phyloP scores from a whole-genome alignment of 2,888 invertebrate species.

The Amblyjoppa fuscipennis region DNA sequence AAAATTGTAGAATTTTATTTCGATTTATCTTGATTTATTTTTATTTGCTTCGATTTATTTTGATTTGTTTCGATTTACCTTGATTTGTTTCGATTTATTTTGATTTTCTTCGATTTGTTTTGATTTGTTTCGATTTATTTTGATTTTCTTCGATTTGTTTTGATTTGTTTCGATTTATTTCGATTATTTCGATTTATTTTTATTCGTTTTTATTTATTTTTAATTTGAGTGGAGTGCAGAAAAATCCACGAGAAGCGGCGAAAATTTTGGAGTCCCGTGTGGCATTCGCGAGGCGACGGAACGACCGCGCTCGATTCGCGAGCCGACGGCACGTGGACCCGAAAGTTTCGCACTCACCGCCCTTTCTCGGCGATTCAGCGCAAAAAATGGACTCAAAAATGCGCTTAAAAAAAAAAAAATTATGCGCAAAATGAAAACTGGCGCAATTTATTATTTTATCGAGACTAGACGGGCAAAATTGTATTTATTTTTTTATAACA shows the following conservation, averaged over 20 bases:
- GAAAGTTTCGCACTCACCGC: constrained; percentile 6
- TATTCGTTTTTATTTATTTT: background rate
- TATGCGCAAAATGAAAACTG: no score
- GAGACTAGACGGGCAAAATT: no score
- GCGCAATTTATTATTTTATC: no score
- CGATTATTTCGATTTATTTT: no score
- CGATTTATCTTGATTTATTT: background rate
- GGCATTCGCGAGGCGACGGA: constrained; percentile 79
- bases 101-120: no score
- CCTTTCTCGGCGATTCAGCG: background rate
- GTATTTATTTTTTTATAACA: no score
- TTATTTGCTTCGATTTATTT: background rate
- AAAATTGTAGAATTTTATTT: constrained; percentile 3
- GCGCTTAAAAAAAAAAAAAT: background rate
- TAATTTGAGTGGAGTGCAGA: background rate
- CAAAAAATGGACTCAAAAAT: background rate
- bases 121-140: background rate
- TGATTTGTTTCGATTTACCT: background rate
- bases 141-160: background rate
- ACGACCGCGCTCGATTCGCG: constrained; percentile 69
- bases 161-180: background rate
- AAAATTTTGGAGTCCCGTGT: background rate
- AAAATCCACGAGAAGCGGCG: background rate
- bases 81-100: background rate
- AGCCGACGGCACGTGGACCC: constrained; percentile 80